Base-by-base conservation (phyloP, 2,888 invertebrate genomes). In the Boloria selene region DNA sequence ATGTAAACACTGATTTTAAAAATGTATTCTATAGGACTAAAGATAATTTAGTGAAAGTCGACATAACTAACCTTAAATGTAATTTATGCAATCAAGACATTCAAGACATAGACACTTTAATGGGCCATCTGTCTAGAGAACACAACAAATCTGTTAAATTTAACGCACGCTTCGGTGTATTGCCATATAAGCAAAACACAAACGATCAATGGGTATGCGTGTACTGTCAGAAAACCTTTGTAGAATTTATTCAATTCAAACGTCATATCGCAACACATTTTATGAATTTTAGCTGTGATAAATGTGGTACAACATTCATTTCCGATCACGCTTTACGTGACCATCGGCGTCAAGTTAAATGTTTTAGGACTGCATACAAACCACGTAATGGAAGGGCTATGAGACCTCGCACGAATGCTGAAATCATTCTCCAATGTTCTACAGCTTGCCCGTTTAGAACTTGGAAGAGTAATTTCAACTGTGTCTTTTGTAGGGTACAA, bases 391-490 rank as follows among this genome's bases (percentile, higher is more conserved):
- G 90, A 0, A 80, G 81, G 26, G 85, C 83, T 0, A 75, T 87
- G 71, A 84, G 82, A 53, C 87, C 88, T 5, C 80, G 92, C 17
- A 84, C 79, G 1, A 91, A 91, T 69, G 92, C 92, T 0, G 88
- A 89, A 72, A 88, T 91, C 3, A 88, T 92, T 53, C 74, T 92
- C 0, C 88, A 90, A 72, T 89, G 85, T 71, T 90, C 91, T 0
- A 88, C 92, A 0, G 91, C 86, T 0, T 85, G 83, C 52, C 92
- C 92, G 0, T 92, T 92, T 66, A 78, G 91, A 60, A 90, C 90
- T 3, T 91, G 90, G 90, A 88, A 87, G 70, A 87, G 82, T 67
- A 88, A 90, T 71, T 90, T 91, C 63, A 89, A 87, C 71, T 92
- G 92, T 64, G 87, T 90, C 0, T 90, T 92, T 70, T 92, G 92